Conservation (phyloP, 2,888 invertebrate species). For the Caenorhabditis panamensis region DNA sequence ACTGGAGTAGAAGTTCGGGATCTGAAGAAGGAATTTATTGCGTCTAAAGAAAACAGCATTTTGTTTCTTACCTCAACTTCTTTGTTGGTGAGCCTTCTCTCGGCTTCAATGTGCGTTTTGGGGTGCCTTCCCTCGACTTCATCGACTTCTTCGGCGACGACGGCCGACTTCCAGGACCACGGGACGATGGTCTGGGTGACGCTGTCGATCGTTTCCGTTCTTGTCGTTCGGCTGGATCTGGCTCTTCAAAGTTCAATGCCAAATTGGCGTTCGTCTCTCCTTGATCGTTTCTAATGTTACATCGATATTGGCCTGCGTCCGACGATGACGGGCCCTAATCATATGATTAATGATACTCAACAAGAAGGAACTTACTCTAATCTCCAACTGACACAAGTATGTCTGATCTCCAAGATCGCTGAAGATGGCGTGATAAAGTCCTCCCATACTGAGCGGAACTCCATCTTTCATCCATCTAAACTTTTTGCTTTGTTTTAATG, state of each 20-base stretch:
- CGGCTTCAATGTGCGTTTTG: slow-evolving; percentile 71
- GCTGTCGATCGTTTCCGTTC: slow-evolving; percentile 60
- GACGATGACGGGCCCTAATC: slow-evolving; percentile 92
- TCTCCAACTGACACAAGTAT: slow-evolving; percentile 81
- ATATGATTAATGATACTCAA: not conserved
- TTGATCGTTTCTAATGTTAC: slow-evolving; percentile 94
- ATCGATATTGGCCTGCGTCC: slow-evolving; percentile 98
- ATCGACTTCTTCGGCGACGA: slow-evolving; percentile 66
- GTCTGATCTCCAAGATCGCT: slow-evolving; percentile 80
- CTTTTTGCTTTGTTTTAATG: not conserved
- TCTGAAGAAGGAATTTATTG: too few species aligned
- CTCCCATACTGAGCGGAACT: slow-evolving; percentile 76
- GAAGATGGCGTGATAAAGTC: slow-evolving; percentile 79
- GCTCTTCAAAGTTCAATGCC: slow-evolving; percentile 92
- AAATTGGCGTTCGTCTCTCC: slow-evolving; percentile 98
- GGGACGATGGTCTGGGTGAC: slow-evolving; percentile 71
- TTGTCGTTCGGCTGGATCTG: slow-evolving; percentile 72
- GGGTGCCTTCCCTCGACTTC: slow-evolving; percentile 70
- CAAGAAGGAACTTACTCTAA: slow-evolving; percentile 71
- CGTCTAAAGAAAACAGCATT: too few species aligned
- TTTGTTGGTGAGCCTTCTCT: slow-evolving; percentile 79
- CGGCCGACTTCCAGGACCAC: slow-evolving; percentile 70
- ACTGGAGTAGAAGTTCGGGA: slow-evolving; percentile 79
- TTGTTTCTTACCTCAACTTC: slow-evolving; percentile 68
- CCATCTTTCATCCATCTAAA: slow-evolving; percentile 80